phyloP scores from a whole-genome alignment of 2,113 vertebrate genomes.

The Hylia prasina region DNA sequence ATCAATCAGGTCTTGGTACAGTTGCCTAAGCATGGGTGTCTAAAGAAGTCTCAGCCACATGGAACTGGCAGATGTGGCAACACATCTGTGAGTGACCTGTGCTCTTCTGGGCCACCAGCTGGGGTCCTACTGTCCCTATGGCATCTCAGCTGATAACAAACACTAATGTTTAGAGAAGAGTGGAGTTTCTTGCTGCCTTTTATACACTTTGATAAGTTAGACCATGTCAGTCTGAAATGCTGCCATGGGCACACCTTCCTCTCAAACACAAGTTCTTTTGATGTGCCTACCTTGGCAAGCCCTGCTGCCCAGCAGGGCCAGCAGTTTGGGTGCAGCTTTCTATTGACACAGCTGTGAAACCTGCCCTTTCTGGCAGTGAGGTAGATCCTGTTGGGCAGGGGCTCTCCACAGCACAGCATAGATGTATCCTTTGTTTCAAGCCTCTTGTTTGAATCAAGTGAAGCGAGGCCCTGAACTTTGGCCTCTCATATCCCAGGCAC shows the following conservation, averaged over 20 bases:
- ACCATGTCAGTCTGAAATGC: accelerated
- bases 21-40: neutral
- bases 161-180: neutral
- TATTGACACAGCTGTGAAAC: conserved; percentile 42
- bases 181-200: neutral
- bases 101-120: neutral
- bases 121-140: neutral
- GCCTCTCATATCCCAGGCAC: neutral
- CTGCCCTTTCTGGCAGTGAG: neutral
- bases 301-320: neutral
- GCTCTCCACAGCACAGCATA: neutral
- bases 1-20: neutral
- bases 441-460: neutral
- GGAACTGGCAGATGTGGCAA: neutral
- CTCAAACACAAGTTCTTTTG: neutral
- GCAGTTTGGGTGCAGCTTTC: conserved; percentile 13
- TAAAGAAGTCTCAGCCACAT: neutral
- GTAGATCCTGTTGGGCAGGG: neutral
- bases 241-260: accelerated
- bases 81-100: neutral
- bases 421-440: neutral
- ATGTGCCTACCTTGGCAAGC: neutral
- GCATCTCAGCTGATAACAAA: neutral
- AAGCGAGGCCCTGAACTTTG: neutral
- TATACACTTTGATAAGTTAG: neutral